A percentile compares a stretch with the other conserved stretches of the same genome.
phyloP scores from a whole-genome alignment of 1,140 invertebrate genomes.

The Danaus plexippus region DNA sequence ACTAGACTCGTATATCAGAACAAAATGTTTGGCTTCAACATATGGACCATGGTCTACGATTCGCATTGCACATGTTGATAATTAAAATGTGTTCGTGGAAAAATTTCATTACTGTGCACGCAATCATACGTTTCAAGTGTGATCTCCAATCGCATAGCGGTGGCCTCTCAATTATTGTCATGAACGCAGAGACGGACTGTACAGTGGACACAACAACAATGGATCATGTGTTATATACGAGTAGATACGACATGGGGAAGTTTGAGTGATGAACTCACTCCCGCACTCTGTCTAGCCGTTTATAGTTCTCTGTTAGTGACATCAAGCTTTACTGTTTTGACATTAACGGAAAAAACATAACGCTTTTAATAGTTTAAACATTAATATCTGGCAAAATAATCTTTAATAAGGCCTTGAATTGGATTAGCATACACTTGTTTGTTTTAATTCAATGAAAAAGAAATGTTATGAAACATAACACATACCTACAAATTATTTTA shows the following conservation, averaged over 20 bases:
- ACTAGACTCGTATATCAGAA: too few species aligned
- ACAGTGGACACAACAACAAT: slow-evolving; percentile 27
- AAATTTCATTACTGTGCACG: slow-evolving; percentile 38
- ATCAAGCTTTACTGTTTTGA: slow-evolving; percentile 14
- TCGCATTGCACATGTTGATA: slow-evolving; percentile 10
- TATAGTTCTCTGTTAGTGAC: slow-evolving; percentile 2
- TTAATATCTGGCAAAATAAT: too few species aligned
- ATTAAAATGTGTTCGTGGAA: slow-evolving; percentile 28
- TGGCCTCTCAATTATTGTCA: slow-evolving; percentile 40
- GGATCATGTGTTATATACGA: slow-evolving; percentile 14
- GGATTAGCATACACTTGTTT: too few species aligned
- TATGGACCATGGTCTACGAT: too few species aligned
- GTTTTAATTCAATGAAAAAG: too few species aligned
- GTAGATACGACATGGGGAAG: slow-evolving; percentile 19
- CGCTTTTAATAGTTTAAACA: too few species aligned
- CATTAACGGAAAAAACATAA: not conserved
- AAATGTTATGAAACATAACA: too few species aligned
- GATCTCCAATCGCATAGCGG: slow-evolving; percentile 33
- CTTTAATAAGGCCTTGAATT: too few species aligned
- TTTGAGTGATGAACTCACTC: slow-evolving; percentile 43
- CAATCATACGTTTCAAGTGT: slow-evolving; percentile 33
- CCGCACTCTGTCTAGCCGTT: too few species aligned
- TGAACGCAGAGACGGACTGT: slow-evolving; percentile 27
- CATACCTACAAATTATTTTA: too few species aligned
- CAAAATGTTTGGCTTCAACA: too few species aligned